Evolutionary conservation across 2,113 vertebrate species (phyloP).

Genomic region (Corvus moneduloides): DNA sequence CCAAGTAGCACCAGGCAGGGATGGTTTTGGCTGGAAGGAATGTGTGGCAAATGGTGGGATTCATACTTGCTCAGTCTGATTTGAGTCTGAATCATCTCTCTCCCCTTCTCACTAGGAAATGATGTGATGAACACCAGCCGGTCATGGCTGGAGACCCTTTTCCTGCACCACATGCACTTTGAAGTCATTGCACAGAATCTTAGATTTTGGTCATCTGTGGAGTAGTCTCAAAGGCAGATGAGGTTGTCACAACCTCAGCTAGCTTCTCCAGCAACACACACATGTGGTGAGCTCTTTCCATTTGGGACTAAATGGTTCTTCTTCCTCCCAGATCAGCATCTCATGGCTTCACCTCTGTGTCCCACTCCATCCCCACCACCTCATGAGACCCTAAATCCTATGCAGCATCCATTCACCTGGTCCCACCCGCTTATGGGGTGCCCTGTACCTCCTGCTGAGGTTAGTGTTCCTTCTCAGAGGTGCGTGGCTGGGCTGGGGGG

Average conservation of each 20-base stretch:
- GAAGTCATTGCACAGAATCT: neutral
- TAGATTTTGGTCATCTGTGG: neutral
- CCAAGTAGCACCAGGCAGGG: neutral
- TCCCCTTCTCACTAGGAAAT: neutral
- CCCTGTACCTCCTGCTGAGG: neutral
- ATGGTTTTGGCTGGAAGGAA: neutral
- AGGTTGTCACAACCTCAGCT: neutral
- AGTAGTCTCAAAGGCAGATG: neutral
- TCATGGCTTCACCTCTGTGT: neutral
- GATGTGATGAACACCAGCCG: neutral
- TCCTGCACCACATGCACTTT: neutral
- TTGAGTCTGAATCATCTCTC: neutral
- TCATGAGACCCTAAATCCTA: neutral
- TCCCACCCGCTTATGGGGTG: neutral
- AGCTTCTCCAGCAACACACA: neutral
- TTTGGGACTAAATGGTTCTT: neutral
- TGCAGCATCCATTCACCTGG: neutral
- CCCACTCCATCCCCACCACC: neutral
- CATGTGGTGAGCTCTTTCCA: rapidly evolving
- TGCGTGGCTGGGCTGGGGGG: neutral
- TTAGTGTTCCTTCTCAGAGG: neutral
- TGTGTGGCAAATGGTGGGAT: neutral
- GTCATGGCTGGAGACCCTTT: neutral
- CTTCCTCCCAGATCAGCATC: no score
- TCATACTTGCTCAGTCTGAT: neutral